Percentiles rank a stretch among this genome's conserved stretches.
Evolutionary conservation across 2,797 vertebrate genomes (phyloP).

Genomic region (Xenopus petersii): DNA sequence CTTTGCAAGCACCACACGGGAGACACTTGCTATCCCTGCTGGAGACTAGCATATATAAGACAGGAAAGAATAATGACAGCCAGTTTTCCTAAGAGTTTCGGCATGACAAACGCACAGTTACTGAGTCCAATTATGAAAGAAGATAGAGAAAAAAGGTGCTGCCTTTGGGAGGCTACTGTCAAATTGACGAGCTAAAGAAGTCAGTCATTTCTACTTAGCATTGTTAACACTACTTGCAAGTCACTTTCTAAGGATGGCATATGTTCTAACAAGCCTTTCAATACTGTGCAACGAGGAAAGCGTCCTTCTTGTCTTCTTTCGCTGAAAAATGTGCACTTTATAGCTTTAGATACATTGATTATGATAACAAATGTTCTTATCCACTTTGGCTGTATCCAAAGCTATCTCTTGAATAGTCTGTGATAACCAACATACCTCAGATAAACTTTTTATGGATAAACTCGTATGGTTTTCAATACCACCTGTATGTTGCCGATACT

Average conservation of each 20-base stretch:
- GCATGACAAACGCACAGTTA: conserved; percentile 47
- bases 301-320: background rate
- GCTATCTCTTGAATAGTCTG: no score
- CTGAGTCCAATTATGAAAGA: conserved; percentile 51
- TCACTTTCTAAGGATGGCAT: conserved; percentile 40
- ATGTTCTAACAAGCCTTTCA: conserved; percentile 50
- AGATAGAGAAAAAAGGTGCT: conserved; percentile 28
- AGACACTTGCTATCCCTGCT: conserved; percentile 44
- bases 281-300: conserved; percentile 13
- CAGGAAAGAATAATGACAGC: conserved; percentile 33
- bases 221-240: conserved; percentile 53
- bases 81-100: conserved; percentile 46
- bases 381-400: no score
- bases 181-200: conserved; percentile 54
- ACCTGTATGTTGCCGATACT: no score
- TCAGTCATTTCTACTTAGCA: conserved; percentile 51
- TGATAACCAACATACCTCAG: no score
- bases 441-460: no score
- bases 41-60: conserved; percentile 22
- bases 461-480: no score
- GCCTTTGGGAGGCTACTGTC: conserved; percentile 53
- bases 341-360: no score
- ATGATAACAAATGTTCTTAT: no score
- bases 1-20: conserved; percentile 52
- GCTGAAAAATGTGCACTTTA: no score